Base-by-base conservation (phyloP, 2,797 vertebrate species). In the Sphaeramia orbicularis region DNA sequence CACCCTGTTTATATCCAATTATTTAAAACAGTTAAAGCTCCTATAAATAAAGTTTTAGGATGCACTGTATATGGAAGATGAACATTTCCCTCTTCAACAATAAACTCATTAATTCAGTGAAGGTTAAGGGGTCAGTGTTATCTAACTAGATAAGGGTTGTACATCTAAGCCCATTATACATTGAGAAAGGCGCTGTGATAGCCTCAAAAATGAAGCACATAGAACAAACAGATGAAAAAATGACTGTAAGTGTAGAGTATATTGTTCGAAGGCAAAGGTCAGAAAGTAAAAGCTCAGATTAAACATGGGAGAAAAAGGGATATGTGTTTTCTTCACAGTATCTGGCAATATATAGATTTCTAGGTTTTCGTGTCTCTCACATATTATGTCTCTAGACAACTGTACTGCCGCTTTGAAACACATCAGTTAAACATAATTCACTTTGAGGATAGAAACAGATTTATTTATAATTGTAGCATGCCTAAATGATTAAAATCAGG, bases 81-180 rank as follows among this genome's bases (percentile, higher is more conserved):
- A 52, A 30, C 38, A 32, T 16, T 43, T 55, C 24, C 42, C 47
- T 61, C 49, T 43, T 16, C 19, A 57, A 36, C 56, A 30, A 41
- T 49, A 45, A 59, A 41, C 10, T 40, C 51, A 70, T 73, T 49
- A 41, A 59, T 50, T 57, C 43, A 45, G 36, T 52, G 42, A 53
- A 65, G 32, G 64, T 70, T 64, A 56, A 66, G 58, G 50, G 35
- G 71, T 52, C 11, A 19, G 14, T 10, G 40, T 53, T 75, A 61
- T 66, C 60, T 65, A 9, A 5, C 15, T 12, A 19, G 51, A 69
- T 71, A 57, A 55, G 44, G 21, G 21, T 40, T 57, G 27, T 47
- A 24, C 52, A 21, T 55, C 44, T 24, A 16, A 51, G 54, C 30
- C 41, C 10, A 13, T 2, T 52, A 12, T 51, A 47, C 12, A 27